phyloP scores from a whole-genome alignment of 2,888 invertebrate species.

The Zelleria hepariella region DNA sequence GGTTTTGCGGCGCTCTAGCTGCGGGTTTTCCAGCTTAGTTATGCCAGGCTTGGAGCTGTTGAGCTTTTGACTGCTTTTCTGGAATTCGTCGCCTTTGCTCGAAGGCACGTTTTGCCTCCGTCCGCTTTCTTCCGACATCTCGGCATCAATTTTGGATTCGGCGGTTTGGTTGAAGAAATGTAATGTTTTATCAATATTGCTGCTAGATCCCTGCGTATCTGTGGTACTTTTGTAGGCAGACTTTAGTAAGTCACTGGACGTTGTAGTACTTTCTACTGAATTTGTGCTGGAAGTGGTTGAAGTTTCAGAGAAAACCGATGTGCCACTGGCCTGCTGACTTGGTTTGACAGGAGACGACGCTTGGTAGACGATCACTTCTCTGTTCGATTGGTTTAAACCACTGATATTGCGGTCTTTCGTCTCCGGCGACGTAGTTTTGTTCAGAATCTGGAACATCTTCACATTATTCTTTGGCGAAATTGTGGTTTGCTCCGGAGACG shows the following conservation, averaged over 20 bases:
- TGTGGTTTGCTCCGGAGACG: background rate
- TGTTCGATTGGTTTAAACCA: background rate
- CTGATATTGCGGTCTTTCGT: background rate
- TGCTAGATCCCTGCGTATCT: background rate
- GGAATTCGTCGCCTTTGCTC: slow-evolving; percentile 4
- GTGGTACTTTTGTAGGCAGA: background rate
- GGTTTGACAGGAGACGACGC: background rate
- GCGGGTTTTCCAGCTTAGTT: background rate
- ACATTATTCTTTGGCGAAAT: background rate
- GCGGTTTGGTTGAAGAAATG: background rate
- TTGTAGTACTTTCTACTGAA: background rate
- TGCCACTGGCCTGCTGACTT: background rate
- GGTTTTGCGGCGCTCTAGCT: background rate
- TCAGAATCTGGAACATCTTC: background rate
- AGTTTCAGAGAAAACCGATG: background rate
- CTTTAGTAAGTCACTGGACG: background rate
- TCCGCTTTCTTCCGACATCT: background rate
- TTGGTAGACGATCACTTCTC: background rate
- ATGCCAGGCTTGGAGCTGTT: slow-evolving; percentile 3
- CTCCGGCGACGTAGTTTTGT: background rate
- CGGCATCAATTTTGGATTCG: background rate
- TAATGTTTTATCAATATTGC: background rate
- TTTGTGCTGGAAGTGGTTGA: background rate
- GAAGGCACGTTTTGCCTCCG: slow-evolving; percentile 1
- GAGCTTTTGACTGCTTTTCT: background rate